A percentile compares a stretch with the other conserved stretches of the same genome.
These are phyloP conservation scores for Cirrhinus mrigala DNA, from an alignment of 2,797 vertebrate genomes.

Conservation along the genomic window DNA sequence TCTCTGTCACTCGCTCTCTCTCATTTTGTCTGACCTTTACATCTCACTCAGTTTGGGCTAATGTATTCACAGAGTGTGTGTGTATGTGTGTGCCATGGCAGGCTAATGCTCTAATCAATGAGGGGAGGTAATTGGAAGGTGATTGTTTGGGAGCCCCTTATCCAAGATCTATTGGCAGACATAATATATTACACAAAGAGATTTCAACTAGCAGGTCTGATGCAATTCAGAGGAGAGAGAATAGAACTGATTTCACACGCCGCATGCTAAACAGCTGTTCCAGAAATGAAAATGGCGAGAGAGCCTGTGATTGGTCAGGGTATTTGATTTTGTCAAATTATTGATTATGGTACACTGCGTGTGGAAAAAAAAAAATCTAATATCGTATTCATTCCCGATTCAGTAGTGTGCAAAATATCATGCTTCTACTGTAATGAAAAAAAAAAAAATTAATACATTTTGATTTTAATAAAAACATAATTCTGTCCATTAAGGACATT, in stretches of 20 bases:
- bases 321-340: background rate
- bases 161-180: slow-evolving; percentile 55
- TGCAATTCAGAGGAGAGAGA: slow-evolving; percentile 36
- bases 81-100: slow-evolving; percentile 23
- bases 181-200: slow-evolving; percentile 54
- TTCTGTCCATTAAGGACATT: background rate
- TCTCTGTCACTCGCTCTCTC: slow-evolving; percentile 46
- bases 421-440: background rate
- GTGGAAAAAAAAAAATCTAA: background rate
- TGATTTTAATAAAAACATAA: background rate
- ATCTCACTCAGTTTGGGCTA: slow-evolving; percentile 61
- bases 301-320: slow-evolving; percentile 13
- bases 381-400: no score
- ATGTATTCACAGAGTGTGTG: slow-evolving; percentile 56
- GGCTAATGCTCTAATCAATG: slow-evolving; percentile 62
- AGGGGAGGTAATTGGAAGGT: slow-evolving; percentile 64
- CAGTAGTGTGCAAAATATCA: background rate
- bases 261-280: slow-evolving; percentile 39
- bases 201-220: slow-evolving; percentile 50
- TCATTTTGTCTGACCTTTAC: slow-evolving; percentile 63
- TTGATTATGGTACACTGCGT: background rate
- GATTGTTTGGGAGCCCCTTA: slow-evolving; percentile 60
- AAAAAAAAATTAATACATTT: background rate
- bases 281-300: background rate
- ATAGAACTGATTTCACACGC: slow-evolving; percentile 44